Conservation (phyloP, 2,113 vertebrate genomes). For the Myiozetetes cayanensis region DNA sequence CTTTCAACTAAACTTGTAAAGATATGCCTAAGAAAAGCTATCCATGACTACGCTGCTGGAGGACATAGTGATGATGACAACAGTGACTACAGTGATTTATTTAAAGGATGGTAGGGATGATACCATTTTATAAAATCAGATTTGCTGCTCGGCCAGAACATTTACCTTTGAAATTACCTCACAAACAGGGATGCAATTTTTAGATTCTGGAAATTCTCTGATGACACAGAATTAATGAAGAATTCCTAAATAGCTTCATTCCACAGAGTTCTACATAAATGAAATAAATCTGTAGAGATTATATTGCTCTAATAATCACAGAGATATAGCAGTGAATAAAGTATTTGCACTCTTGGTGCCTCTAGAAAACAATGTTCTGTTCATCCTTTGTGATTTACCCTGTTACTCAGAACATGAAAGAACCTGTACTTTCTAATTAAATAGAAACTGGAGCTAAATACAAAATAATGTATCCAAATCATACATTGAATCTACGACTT, state of each 20-base stretch:
- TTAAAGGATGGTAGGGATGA: background rate
- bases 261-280: background rate
- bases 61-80: background rate
- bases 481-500: background rate
- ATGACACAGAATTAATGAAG: background rate
- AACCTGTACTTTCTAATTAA: background rate
- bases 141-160: background rate
- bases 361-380: background rate
- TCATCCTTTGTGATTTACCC: background rate
- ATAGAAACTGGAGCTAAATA: background rate
- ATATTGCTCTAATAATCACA: background rate
- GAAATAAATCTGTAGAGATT: background rate
- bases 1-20: conserved; percentile 13
- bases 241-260: background rate
- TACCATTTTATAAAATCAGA: background rate
- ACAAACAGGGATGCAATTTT: background rate
- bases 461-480: background rate
- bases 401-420: background rate
- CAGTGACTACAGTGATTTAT: background rate
- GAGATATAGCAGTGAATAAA: background rate
- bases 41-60: background rate
- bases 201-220: background rate
- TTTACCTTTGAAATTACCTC: background rate
- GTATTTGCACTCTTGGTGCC: background rate
- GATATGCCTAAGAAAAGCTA: conserved; percentile 6